These are phyloP conservation scores for Pantherophis alleghaniensis DNA, from an alignment of 2,797 vertebrate genomes.

Conservation along the genomic window DNA sequence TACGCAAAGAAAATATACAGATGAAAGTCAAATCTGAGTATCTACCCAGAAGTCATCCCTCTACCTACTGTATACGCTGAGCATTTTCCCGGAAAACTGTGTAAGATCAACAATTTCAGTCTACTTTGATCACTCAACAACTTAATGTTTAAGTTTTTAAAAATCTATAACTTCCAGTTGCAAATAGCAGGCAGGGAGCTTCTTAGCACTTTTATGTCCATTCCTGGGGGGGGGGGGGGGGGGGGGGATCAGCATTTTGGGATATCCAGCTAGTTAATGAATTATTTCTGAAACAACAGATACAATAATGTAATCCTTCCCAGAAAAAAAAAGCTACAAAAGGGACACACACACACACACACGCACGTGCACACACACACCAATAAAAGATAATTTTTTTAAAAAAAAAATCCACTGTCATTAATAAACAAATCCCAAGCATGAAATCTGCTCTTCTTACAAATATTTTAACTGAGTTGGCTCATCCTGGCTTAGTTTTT, in stretches of 20 bases:
- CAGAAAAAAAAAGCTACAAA: too few species aligned
- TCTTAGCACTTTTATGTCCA: not conserved
- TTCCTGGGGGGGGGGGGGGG: not conserved
- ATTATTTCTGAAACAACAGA: not conserved
- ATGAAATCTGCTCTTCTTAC: not conserved
- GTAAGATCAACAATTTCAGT: not conserved
- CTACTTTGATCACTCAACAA: not conserved
- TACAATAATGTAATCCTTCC: not conserved
- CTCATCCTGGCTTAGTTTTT: not conserved
- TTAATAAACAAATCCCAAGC: not conserved
- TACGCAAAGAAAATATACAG: not conserved
- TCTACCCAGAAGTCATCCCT: not conserved
- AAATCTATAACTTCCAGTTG: not conserved
- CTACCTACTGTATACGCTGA: not conserved
- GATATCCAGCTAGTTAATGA: not conserved
- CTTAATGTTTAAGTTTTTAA: not conserved
- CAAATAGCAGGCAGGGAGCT: not conserved
- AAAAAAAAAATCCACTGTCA: not conserved
- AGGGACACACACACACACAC: too few species aligned
- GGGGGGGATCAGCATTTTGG: not conserved
- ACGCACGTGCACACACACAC: too few species aligned
- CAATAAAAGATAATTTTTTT: not conserved
- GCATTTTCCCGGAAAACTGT: not conserved
- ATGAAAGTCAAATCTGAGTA: not conserved
- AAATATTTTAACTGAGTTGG: not conserved